A percentile compares a stretch with the other conserved stretches of the same genome.
phyloP scores from a whole-genome alignment of 2,888 invertebrate genomes.

The Acrocyrtus sp. region DNA sequence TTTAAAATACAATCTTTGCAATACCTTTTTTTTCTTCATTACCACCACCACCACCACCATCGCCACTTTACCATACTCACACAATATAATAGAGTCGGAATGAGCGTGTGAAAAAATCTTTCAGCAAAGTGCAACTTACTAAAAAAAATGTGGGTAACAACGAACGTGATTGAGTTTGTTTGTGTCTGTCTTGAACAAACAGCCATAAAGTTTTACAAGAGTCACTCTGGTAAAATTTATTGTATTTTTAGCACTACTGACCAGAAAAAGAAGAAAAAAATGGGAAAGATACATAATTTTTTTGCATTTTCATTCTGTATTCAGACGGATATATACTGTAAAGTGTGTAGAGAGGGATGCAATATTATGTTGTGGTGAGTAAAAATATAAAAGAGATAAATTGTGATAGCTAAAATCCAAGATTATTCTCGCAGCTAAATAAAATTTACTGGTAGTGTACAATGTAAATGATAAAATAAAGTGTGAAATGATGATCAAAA shows the following conservation, averaged over 20 bases:
- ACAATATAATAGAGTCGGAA: too few species aligned
- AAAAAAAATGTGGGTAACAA: neutral
- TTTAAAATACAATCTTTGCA: too few species aligned
- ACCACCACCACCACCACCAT: too few species aligned
- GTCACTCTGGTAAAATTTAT: neutral
- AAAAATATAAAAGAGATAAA: too few species aligned
- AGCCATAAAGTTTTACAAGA: conserved; percentile 2
- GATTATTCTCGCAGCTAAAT: too few species aligned
- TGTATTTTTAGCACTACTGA: neutral
- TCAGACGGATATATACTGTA: too few species aligned
- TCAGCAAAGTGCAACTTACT: neutral
- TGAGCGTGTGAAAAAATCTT: conserved; percentile 17
- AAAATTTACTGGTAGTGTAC: neutral
- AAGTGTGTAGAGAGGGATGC: too few species aligned
- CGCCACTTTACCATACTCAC: neutral
- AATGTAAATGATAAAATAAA: conserved; percentile 1
- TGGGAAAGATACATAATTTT: neutral
- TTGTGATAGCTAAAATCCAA: conserved; percentile 9
- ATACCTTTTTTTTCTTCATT: too few species aligned
- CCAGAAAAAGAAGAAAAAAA: conserved; percentile 5
- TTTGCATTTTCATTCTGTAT: too few species aligned
- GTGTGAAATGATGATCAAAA: neutral
- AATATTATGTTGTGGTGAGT: too few species aligned
- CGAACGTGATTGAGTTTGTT: neutral
- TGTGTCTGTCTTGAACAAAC: neutral